Percentiles rank a stretch among this genome's conserved stretches.
These are phyloP conservation scores for Zaprionus tsacasi DNA, from an alignment of 1,140 invertebrate genomes.

Conservation along the genomic window DNA sequence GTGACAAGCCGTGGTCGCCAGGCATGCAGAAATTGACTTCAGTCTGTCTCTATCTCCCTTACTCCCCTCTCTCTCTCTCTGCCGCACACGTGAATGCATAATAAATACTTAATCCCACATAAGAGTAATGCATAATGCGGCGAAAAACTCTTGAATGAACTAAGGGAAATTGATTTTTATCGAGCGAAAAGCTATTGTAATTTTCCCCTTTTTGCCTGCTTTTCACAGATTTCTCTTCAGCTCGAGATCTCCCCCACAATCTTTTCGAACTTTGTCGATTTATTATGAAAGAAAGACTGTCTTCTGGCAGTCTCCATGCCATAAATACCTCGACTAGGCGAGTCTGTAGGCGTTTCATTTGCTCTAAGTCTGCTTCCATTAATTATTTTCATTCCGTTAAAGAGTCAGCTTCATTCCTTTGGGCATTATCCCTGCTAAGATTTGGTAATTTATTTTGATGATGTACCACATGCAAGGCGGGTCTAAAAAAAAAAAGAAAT, in stretches of 20 bases:
- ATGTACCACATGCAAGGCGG: constrained; percentile 66
- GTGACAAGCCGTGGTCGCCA: neutral
- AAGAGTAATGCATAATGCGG: neutral
- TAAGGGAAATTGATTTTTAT: constrained; percentile 19
- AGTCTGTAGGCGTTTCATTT: constrained; percentile 35
- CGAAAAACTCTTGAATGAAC: neutral
- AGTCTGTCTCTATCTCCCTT: neutral
- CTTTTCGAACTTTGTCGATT: constrained; percentile 7
- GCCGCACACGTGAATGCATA: constrained; percentile 6
- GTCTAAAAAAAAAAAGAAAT: constrained; percentile 1
- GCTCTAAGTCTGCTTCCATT: constrained; percentile 45
- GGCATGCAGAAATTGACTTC: constrained; percentile 28
- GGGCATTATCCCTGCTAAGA: constrained; percentile 66
- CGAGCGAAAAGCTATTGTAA: constrained; percentile 6
- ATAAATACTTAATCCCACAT: constrained; percentile 15
- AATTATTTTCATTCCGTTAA: constrained; percentile 54
- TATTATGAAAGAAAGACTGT: neutral
- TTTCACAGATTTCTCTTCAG: neutral
- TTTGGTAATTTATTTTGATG: constrained; percentile 67
- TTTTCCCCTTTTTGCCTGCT: neutral
- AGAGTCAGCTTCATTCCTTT: constrained; percentile 35
- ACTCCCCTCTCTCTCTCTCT: neutral
- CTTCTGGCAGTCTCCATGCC: neutral
- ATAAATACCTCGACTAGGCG: constrained; percentile 20
- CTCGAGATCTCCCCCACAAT: constrained; percentile 1